Base-by-base conservation (phyloP, 53 echinoderm and acorn worm genomes). In the Luidia sarsii region DNA sequence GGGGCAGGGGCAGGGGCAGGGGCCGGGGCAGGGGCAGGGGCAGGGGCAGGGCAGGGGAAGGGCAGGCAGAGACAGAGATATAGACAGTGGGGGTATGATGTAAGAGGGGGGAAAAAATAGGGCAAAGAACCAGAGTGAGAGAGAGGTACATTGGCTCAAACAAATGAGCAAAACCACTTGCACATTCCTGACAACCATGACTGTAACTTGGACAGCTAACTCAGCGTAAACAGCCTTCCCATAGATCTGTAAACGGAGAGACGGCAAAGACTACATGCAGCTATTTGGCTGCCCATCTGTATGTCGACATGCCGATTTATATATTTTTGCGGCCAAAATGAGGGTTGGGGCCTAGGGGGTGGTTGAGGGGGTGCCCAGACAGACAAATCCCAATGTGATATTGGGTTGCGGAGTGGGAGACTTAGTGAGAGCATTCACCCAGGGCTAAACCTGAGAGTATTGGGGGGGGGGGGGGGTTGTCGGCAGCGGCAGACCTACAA, bases 291-390 rank as follows among this genome's bases (percentile, higher is more conserved):
- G 31, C 61, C 46, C 38, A 57, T 61, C 23, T 48, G 48, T 77
- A 60, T 77, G 77, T 77, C 77, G 77, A 43, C 77, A 61, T 61
- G 48, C 37, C 77, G n/a, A n/a, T n/a, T n/a, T n/a, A n/a, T n/a
- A n/a, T n/a, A 38, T 55, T n/a, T 27, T 45, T 48, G 48, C 38
- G 48, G 55, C 77, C 59, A 61, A 77, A 43, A 60, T 61, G 30
- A 46, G 67, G 70, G 60, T 77, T 77, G 41, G 60, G 46, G 41
- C 23, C 60, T 32, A n/a, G n/a, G n/a, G n/a, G n/a, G n/a, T n/a
- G n/a, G n/a, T n/a, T n/a, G n/a, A 60, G 31, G 43, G 77, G 77
- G 45, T 33, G 43, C 45, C 77, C 49, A 77, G 77, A 77, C 77
- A 28, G 62, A n/a, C 20, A 77, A 61, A 77, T 59, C 77, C 77